A percentile compares a stretch with the other conserved stretches of the same genome.
Evolutionary conservation across 92 coral and sea anemone genomes (phyloP).

Genomic region (Phenganax marumi): DNA sequence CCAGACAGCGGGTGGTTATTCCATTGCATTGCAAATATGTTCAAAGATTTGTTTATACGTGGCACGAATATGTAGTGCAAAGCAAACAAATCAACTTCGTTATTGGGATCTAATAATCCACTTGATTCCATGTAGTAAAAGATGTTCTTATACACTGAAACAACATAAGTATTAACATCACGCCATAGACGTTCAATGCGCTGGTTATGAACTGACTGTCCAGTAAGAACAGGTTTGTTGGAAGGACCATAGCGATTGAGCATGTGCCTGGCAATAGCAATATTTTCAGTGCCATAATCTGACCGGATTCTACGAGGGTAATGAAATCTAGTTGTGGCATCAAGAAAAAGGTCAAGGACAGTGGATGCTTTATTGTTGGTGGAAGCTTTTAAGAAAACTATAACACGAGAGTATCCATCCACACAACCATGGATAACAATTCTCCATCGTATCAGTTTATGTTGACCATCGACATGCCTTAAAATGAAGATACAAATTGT

Average conservation of each 20-base stretch:
- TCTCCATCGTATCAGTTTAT: constrained; percentile 42
- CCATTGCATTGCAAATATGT: constrained; percentile 52
- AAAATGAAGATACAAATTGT: neutral
- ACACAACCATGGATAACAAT: constrained; percentile 42
- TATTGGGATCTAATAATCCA: constrained; percentile 38
- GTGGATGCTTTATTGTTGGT: constrained; percentile 32
- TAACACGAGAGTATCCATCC: constrained; percentile 42
- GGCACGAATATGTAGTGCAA: constrained; percentile 51
- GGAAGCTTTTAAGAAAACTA: constrained; percentile 37
- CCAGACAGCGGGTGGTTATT: constrained; percentile 58
- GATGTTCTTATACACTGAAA: constrained; percentile 40
- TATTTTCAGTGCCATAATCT: constrained; percentile 56
- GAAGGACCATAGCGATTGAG: constrained; percentile 43
- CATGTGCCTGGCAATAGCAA: constrained; percentile 47
- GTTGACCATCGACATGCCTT: constrained; percentile 48
- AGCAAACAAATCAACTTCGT: constrained; percentile 55
- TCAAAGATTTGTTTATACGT: constrained; percentile 29
- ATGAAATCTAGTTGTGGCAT: constrained; percentile 21
- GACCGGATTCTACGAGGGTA: constrained; percentile 42
- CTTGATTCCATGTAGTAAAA: constrained; percentile 46
- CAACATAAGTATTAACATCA: constrained; percentile 46
- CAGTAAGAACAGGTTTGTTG: constrained; percentile 55
- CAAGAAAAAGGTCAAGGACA: constrained; percentile 25
- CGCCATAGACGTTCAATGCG: constrained; percentile 58
- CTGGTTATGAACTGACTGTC: constrained; percentile 62